Conservation (phyloP, 2,797 vertebrate species). For the Gadopsis bispinosus region DNA sequence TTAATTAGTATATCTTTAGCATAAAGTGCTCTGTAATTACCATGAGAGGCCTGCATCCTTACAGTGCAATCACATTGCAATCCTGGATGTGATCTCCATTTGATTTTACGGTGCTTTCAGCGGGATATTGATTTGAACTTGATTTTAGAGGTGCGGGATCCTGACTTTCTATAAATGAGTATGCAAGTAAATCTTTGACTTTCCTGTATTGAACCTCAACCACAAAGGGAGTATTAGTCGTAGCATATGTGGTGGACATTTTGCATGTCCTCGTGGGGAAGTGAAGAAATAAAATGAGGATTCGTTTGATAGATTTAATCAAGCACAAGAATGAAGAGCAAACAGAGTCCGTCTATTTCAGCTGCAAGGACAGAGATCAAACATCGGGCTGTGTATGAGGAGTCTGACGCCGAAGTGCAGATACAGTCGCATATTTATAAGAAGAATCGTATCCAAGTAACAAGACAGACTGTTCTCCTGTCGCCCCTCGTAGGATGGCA, state of each 20-base stretch:
- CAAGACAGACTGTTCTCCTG: no score
- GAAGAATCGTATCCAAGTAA: no score
- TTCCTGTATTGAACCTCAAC: constrained; percentile 50
- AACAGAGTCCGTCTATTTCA: no score
- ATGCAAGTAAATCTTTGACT: constrained; percentile 47
- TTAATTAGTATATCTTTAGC: constrained; percentile 80
- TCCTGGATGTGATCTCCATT: constrained; percentile 70
- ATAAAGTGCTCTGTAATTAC: constrained; percentile 79
- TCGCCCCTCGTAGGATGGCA: no score
- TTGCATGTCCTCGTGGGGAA: no score
- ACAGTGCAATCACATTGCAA: constrained; percentile 53
- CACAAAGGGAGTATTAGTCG: constrained; percentile 53
- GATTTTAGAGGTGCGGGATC: constrained; percentile 59
- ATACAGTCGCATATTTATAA: no score
- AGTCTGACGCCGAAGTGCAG: no score
- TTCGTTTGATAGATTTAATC: no score
- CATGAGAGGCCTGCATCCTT: constrained; percentile 48
- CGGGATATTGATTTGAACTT: constrained; percentile 70
- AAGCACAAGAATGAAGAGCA: no score
- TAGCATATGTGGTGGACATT: neutral
- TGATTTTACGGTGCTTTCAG: constrained; percentile 65
- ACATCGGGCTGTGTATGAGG: no score
- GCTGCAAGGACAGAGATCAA: no score
- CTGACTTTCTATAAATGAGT: constrained; percentile 56
- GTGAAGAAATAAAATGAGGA: no score